A percentile compares a stretch with the other conserved stretches of the same genome.
phyloP scores from a whole-genome alignment of 1,140 invertebrate genomes.

The Bombus superbus region DNA sequence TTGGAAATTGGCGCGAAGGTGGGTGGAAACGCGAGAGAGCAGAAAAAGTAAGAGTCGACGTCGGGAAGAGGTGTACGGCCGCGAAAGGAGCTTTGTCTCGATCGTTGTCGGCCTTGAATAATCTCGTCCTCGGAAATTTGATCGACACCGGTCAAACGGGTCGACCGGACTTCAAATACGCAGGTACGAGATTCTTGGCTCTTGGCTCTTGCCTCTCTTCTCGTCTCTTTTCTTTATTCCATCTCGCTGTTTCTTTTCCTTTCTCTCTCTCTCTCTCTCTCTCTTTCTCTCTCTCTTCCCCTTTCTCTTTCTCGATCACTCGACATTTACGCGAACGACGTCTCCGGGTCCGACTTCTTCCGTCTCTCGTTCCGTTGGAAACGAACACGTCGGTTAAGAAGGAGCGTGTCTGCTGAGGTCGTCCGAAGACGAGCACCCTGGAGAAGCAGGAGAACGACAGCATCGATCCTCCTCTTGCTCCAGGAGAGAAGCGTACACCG shows the following conservation, averaged over 20 bases:
- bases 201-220: slow-evolving; percentile 1
- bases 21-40: not conserved
- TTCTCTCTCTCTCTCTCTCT: not conserved
- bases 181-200: slow-evolving; percentile 41
- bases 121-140: slow-evolving; percentile 80
- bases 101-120: slow-evolving; percentile 73
- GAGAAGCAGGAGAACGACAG: slow-evolving; percentile 12
- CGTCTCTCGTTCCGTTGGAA: slow-evolving; percentile 1
- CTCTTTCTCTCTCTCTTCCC: not conserved
- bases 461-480: not conserved
- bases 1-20: not conserved
- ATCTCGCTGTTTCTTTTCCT: not conserved
- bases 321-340: slow-evolving; percentile 24
- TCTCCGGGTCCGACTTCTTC: slow-evolving; percentile 14
- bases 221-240: no score
- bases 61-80: slow-evolving; percentile 36
- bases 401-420: slow-evolving; percentile 25
- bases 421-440: slow-evolving; percentile 43
- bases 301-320: not conserved
- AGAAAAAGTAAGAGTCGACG: slow-evolving; percentile 19
- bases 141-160: slow-evolving; percentile 81
- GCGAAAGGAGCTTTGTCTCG: slow-evolving; percentile 75
- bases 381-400: not conserved
- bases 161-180: slow-evolving; percentile 72
- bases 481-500: slow-evolving; percentile 7